A percentile compares a stretch with the other conserved stretches of the same genome.
These are phyloP conservation scores for Phyllostomus hastatus DNA, from an alignment of 2,113 vertebrate species.

Conservation along the genomic window DNA sequence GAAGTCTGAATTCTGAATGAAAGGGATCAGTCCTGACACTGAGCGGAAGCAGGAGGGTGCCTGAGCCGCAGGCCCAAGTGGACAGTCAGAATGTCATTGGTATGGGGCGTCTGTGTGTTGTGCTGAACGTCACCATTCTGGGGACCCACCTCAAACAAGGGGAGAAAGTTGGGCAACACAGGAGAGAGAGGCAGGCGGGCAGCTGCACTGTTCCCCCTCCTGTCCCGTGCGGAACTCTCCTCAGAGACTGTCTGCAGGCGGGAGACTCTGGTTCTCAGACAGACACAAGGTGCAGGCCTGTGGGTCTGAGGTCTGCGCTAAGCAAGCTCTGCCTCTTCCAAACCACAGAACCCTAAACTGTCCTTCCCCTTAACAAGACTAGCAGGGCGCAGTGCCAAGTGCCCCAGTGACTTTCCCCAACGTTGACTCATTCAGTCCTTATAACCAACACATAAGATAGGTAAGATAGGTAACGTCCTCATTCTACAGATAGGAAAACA, in stretches of 20 bases:
- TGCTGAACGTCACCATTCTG: neutral
- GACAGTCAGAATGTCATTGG: too few relatives aligned
- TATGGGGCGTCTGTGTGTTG: neutral
- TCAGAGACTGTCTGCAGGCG: neutral
- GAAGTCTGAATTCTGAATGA: neutral
- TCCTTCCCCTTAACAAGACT: neutral
- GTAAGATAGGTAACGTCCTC: neutral
- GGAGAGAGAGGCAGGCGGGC: neutral
- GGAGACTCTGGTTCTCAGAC: neutral
- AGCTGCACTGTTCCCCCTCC: neutral
- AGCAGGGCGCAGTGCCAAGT: neutral
- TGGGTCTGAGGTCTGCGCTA: neutral
- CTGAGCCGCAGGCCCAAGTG: too few relatives aligned
- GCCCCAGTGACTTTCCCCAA: neutral
- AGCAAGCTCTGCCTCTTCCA: neutral
- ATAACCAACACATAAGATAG: accelerated
- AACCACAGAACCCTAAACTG: too few relatives aligned
- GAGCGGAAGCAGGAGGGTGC: neutral
- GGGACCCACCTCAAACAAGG: neutral
- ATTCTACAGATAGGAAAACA: too few relatives aligned
- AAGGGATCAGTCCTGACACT: neutral
- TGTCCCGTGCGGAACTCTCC: neutral
- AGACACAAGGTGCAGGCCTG: neutral
- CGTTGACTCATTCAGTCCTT: neutral
- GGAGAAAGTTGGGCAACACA: neutral